Base-by-base conservation (phyloP, 1,140 invertebrate species). In the Homalodisca vitripennis region DNA sequence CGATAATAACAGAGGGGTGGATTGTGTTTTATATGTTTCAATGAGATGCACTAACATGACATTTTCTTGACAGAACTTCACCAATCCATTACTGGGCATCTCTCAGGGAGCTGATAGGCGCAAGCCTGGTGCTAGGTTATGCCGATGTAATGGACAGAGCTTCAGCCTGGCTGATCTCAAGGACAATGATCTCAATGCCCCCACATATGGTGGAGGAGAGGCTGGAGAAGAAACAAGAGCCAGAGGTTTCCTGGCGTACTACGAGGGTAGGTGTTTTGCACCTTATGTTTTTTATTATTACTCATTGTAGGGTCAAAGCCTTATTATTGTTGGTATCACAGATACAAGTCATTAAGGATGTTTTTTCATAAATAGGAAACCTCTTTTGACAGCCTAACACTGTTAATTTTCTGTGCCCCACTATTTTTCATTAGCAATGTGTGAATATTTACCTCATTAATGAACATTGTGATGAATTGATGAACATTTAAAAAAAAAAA, bases 61-160 rank as follows among this genome's bases (percentile, higher is more conserved):
- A n/a, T n/a, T n/a, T n/a, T n/a, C n/a, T n/a, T 81, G 81, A 63
- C 74, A 90, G 87, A 93, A 95, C 78, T 93, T 86, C 75, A 89
- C 90, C 0, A n/a, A 88, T 94, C 10, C 82, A 89, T 75, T 93
- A 93, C 77, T 94, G 92, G 92, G 85, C 93, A 1, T 78, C 84
- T n/a, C n/a, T 27, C 83, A 89, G 75, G 93, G 92, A 26, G 90
- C 91, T 0, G 84, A 89, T n/a, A 79, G 82, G 22, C 82, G 84
- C 31, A 94, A 94, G 77, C 77, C n/a, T 95, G 0, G 82, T 94
- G 0, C 83, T 95, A 83, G 93, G 93, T n/a, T 57, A 86, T 95
- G 80, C 92, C 92, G 0, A 83, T 91, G 73, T 95, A 95, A n/a
- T 75, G 93, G 93, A 1, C 90, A 93, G 75, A 89, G 90, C 2